Conservation (phyloP, 2,888 invertebrate genomes). For the Drosophila anceps region DNA sequence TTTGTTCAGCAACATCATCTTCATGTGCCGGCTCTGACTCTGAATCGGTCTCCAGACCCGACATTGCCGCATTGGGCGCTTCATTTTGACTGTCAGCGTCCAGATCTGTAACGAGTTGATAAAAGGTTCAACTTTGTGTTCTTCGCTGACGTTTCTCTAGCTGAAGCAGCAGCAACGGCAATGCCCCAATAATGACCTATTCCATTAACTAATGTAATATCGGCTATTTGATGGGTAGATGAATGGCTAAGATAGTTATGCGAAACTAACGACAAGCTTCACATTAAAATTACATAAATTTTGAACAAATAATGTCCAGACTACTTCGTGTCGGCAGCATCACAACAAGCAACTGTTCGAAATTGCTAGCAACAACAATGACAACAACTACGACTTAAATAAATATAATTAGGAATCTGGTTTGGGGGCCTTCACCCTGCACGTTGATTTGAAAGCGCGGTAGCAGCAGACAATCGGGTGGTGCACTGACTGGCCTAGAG, state of each 20-base stretch:
- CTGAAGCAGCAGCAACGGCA: conserved; percentile 12
- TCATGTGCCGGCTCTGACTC: conserved; percentile 86
- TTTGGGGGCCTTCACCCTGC: conserved; percentile 67
- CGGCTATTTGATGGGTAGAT: background rate
- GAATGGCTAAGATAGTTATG: conserved; percentile 10
- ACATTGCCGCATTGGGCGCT: conserved; percentile 86
- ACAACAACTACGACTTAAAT: conserved; percentile 15
- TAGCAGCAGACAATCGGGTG: conserved; percentile 61
- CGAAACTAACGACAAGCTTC: conserved; percentile 24
- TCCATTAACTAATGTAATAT: conserved; percentile 11
- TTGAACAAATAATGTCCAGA: conserved; percentile 42
- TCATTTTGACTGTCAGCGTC: conserved; percentile 91
- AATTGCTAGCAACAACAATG: conserved; percentile 25
- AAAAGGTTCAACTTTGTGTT: conserved; percentile 1
- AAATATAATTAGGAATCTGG: conserved; percentile 4
- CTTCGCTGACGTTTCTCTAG: conserved; percentile 28
- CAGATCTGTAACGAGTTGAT: conserved; percentile 86
- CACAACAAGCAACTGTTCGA: background rate
- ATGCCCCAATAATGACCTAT: conserved; percentile 5
- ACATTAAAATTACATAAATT: conserved; percentile 52
- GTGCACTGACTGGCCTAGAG: conserved; percentile 73
- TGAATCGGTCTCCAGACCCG: conserved; percentile 86
- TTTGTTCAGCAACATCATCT: conserved; percentile 48
- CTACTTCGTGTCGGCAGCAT: conserved; percentile 39
- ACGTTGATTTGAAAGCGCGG: conserved; percentile 74